Percentiles rank a stretch among this genome's conserved stretches.
These are phyloP conservation scores for Parascotia fuliginaria DNA, from an alignment of 2,888 invertebrate species.

Conservation along the genomic window DNA sequence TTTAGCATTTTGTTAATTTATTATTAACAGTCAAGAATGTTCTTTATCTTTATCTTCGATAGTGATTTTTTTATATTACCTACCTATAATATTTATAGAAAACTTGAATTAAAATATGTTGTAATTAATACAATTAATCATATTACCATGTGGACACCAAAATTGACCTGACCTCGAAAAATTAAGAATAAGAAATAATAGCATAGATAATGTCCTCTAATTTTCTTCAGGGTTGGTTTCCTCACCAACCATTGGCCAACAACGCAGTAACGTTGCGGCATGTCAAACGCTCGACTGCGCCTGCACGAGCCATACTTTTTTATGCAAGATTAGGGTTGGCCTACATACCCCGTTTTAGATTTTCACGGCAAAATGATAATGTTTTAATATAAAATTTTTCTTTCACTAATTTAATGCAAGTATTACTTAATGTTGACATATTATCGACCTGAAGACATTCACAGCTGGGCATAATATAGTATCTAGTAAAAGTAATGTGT, in stretches of 20 bases:
- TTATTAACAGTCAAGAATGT: too few relatives aligned
- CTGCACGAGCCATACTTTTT: constrained; percentile 48
- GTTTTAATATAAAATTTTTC: constrained; percentile 12
- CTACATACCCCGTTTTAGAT: constrained; percentile 49
- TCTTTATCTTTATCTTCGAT: too few relatives aligned
- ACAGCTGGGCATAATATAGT: too few relatives aligned
- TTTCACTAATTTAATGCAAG: too few relatives aligned
- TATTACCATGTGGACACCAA: background rate
- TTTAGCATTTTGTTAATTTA: background rate
- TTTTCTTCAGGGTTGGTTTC: constrained; percentile 55
- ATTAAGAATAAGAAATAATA: constrained; percentile 35
- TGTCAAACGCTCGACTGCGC: constrained; percentile 52
- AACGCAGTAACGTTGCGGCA: constrained; percentile 37
- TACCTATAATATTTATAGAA: too few relatives aligned
- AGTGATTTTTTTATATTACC: too few relatives aligned
- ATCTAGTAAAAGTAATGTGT: too few relatives aligned
- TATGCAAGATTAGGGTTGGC: constrained; percentile 64
- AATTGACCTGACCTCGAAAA: constrained; percentile 24
- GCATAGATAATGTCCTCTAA: constrained; percentile 47
- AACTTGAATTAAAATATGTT: too few relatives aligned
- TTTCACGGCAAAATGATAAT: constrained; percentile 29
- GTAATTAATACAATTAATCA: too few relatives aligned
- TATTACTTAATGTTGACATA: too few relatives aligned
- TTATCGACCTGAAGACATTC: too few relatives aligned
- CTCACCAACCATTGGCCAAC: constrained; percentile 48